Percentiles rank a stretch among this genome's conserved stretches.
Conservation (phyloP, 2,797 vertebrate species). For the Labroides dimidiatus region DNA sequence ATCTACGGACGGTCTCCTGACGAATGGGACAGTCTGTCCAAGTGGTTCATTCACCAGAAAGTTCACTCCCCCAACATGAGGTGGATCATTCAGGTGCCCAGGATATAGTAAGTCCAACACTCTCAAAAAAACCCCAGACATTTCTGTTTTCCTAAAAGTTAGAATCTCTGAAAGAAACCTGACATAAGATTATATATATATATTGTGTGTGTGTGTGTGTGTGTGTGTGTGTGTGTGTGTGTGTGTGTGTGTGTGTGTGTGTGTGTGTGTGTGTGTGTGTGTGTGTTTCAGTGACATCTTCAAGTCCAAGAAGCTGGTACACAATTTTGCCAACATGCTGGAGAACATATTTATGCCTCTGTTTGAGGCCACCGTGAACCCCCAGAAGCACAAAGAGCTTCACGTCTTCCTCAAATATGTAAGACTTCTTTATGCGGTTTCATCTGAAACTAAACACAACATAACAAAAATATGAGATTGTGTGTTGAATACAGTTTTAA, state of each 20-base stretch:
- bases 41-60: slow-evolving; percentile 96
- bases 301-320: slow-evolving; percentile 90
- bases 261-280: too few relatives aligned
- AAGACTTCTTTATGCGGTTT: slow-evolving; percentile 64
- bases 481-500: too few relatives aligned
- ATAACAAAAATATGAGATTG: neutral
- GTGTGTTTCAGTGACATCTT: slow-evolving; percentile 92
- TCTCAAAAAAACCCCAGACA: neutral
- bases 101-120: slow-evolving; percentile 93
- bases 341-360: slow-evolving; percentile 96
- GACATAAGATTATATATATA: neutral
- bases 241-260: too few relatives aligned
- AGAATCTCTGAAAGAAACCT: neutral
- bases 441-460: neutral
- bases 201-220: too few relatives aligned
- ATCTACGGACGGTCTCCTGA: slow-evolving; percentile 91
- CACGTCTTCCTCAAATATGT: slow-evolving; percentile 97
- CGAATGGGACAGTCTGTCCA: slow-evolving; percentile 91
- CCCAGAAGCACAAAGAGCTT: slow-evolving; percentile 91
- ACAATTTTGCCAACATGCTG: slow-evolving; percentile 94
- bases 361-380: slow-evolving; percentile 94
- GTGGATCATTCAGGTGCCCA: slow-evolving; percentile 97
- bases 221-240: too few relatives aligned
- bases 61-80: slow-evolving; percentile 95
- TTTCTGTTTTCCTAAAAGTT: neutral